These are phyloP conservation scores for Odontamblyopus rebecca DNA, from an alignment of 2,797 vertebrate species.

Conservation along the genomic window DNA sequence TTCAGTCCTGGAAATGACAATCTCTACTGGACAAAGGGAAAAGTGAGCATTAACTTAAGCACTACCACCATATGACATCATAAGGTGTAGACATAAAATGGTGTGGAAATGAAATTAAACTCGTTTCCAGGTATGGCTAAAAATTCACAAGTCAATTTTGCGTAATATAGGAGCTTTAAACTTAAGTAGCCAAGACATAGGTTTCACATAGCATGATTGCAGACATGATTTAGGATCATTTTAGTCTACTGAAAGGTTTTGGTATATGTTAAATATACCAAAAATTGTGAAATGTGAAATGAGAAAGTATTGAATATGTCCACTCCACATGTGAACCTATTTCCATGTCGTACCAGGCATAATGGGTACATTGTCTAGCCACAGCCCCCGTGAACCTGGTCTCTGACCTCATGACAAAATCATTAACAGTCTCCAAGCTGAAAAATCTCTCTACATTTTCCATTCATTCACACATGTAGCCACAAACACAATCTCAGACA, in stretches of 20 bases:
- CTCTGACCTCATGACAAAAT: constrained; percentile 72
- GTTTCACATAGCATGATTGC: too few species aligned
- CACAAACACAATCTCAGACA: background rate
- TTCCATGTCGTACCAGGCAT: constrained; percentile 34
- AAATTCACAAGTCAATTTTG: too few species aligned
- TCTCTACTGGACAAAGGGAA: too few species aligned
- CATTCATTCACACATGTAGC: constrained; percentile 14
- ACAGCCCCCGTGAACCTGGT: constrained; percentile 42
- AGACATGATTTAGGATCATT: too few species aligned
- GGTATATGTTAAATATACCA: background rate
- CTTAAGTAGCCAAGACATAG: too few species aligned
- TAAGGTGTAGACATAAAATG: too few species aligned
- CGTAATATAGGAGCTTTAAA: too few species aligned
- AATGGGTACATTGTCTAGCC: constrained; percentile 23
- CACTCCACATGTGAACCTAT: constrained; percentile 15
- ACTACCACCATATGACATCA: too few species aligned
- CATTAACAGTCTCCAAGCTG: constrained; percentile 57
- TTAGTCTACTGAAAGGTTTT: background rate
- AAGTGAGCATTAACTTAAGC: too few species aligned
- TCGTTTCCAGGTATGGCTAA: too few species aligned
- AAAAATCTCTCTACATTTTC: constrained; percentile 33
- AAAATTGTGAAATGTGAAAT: background rate
- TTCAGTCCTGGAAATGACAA: too few species aligned
- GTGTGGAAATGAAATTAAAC: too few species aligned
- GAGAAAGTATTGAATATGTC: constrained; percentile 7